A percentile compares a stretch with the other conserved stretches of the same genome.
phyloP scores from a whole-genome alignment of 2,888 invertebrate species.

The Arrhopalites spinosus region DNA sequence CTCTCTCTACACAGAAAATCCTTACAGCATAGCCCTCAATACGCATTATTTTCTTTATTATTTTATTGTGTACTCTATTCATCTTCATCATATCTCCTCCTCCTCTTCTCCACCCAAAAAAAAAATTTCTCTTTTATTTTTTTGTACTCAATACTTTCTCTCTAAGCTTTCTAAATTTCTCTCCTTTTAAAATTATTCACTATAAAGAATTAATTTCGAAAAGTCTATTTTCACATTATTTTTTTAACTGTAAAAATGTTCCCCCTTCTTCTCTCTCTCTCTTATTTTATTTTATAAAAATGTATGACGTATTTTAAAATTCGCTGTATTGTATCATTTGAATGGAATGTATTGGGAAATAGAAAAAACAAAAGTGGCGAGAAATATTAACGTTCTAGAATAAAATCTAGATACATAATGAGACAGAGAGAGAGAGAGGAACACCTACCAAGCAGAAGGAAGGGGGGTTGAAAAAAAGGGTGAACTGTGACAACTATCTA shows the following conservation, averaged over 20 bases:
- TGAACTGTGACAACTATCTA: constrained; percentile 8
- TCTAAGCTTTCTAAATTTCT: too few species aligned
- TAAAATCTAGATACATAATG: not conserved
- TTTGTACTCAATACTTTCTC: too few species aligned
- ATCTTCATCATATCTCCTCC: not conserved
- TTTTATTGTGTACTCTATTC: not conserved
- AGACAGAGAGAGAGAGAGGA: not conserved
- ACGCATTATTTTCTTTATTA: constrained; percentile 2
- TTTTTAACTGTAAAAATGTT: too few species aligned
- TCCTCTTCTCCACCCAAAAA: too few species aligned
- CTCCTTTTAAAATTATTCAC: too few species aligned
- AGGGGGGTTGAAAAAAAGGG: constrained; percentile 9
- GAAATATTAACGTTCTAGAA: constrained; percentile 5
- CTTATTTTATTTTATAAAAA: too few species aligned
- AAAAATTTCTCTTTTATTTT: too few species aligned
- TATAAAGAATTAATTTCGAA: too few species aligned
- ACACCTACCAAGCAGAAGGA: constrained; percentile 15
- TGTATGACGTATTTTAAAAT: not conserved
- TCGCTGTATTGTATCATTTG: not conserved
- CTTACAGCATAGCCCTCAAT: constrained; percentile 6
- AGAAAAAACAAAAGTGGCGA: constrained; percentile 23
- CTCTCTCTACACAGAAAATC: constrained; percentile 5
- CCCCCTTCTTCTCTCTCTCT: not conserved
- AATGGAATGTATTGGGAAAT: not conserved
- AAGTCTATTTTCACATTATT: too few species aligned